Percentiles rank a stretch among this genome's conserved stretches.
Conservation (phyloP, 2,797 vertebrate species). For the Toxotes lorentzi region DNA sequence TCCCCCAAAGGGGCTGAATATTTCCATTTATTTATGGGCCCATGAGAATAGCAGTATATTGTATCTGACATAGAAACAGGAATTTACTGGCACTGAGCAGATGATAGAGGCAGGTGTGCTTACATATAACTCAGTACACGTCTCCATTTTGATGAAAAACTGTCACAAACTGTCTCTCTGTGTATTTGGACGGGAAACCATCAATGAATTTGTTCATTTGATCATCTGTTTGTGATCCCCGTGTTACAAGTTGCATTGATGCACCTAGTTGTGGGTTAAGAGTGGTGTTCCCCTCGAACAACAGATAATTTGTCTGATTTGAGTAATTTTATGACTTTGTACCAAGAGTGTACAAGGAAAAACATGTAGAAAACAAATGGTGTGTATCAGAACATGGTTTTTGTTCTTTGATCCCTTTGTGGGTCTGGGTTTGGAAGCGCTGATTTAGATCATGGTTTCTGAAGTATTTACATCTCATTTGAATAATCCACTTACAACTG, state of each 20-base stretch:
- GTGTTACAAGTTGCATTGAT: too few relatives aligned
- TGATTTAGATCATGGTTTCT: not conserved
- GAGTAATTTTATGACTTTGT: not conserved
- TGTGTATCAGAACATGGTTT: not conserved
- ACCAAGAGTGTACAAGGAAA: not conserved
- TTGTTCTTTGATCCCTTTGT: not conserved
- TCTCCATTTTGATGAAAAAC: not conserved
- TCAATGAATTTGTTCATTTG: not conserved
- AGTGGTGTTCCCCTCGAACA: not conserved
- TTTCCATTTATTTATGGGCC: conserved; percentile 61
- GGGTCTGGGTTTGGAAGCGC: not conserved
- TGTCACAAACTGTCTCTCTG: not conserved
- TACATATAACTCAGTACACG: not conserved
- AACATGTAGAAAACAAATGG: too few relatives aligned
- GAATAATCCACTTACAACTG: not conserved
- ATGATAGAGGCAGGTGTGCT: conserved; percentile 15
- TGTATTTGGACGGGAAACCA: not conserved
- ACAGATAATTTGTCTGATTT: not conserved
- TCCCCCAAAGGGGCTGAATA: conserved; percentile 30
- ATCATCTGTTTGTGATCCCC: too few relatives aligned
- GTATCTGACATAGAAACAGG: conserved; percentile 32
- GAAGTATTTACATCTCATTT: not conserved
- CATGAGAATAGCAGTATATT: conserved; percentile 38
- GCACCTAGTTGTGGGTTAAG: not conserved
- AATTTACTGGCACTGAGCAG: conserved; percentile 14